These are phyloP conservation scores for Melanotaenia duboulayi DNA, from an alignment of 2,113 vertebrate genomes.

Conservation along the genomic window DNA sequence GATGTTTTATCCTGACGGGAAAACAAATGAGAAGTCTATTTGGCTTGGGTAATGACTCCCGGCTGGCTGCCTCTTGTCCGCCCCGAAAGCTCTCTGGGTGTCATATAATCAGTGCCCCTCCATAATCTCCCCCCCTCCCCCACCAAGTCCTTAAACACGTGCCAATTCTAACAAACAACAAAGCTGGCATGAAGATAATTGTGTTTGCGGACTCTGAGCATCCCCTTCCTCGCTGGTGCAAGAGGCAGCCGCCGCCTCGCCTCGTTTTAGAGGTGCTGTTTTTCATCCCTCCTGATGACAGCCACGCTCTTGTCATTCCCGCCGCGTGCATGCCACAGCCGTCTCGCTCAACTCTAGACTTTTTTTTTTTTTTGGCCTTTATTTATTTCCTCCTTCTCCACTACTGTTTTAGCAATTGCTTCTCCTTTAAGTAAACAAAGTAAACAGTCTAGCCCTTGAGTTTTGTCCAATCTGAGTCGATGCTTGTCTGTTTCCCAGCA, in stretches of 20 bases:
- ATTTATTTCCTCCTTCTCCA: slow-evolving; percentile 14
- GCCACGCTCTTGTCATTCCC: slow-evolving; percentile 74
- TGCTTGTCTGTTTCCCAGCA: slow-evolving; percentile 61
- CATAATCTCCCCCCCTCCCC: slow-evolving; percentile 46
- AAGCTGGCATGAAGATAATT: slow-evolving; percentile 77
- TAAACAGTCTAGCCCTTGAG: slow-evolving; percentile 67
- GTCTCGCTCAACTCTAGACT: slow-evolving; percentile 49
- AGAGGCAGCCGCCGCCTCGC: slow-evolving; percentile 62
- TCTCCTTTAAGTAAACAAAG: slow-evolving; percentile 68
- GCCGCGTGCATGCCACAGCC: slow-evolving; percentile 48
- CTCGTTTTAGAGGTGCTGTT: slow-evolving; percentile 74
- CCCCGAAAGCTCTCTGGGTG: slow-evolving; percentile 65
- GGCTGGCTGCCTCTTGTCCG: slow-evolving; percentile 69
- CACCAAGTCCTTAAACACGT: slow-evolving; percentile 62
- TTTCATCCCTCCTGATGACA: slow-evolving; percentile 73
- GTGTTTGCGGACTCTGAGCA: slow-evolving; percentile 64
- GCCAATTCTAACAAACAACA: slow-evolving; percentile 75
- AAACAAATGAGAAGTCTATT: slow-evolving; percentile 77
- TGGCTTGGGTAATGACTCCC: slow-evolving; percentile 76
- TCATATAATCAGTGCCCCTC: slow-evolving; percentile 75
- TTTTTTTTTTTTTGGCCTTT: slow-evolving; percentile 21
- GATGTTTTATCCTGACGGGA: slow-evolving; percentile 55
- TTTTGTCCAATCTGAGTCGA: slow-evolving; percentile 66
- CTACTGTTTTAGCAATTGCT: slow-evolving; percentile 61
- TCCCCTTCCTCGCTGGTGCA: slow-evolving; percentile 56